These are phyloP conservation scores for Lasioglossum albipes DNA, from an alignment of 1,140 invertebrate species.

Conservation along the genomic window DNA sequence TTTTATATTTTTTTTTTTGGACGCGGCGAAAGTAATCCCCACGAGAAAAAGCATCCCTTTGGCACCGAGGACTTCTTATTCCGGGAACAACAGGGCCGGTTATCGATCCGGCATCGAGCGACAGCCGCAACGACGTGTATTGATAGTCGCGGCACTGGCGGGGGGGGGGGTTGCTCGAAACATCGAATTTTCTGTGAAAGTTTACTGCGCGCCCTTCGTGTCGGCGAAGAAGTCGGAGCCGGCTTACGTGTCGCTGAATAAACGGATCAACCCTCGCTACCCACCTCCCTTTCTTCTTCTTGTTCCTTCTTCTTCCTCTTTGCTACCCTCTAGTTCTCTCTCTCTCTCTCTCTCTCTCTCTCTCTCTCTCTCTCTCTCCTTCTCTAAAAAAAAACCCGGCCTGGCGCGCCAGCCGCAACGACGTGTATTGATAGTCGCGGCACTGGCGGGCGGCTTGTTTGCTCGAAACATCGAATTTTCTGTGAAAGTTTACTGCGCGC, in stretches of 20 bases:
- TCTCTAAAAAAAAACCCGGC: no score
- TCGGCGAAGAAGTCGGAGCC: slow-evolving; percentile 48
- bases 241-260: slow-evolving; percentile 66
- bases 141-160: slow-evolving; percentile 37
- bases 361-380: no score
- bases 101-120: slow-evolving; percentile 62
- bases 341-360: no score
- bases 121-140: slow-evolving; percentile 47
- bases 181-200: slow-evolving; percentile 60
- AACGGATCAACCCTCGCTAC: slow-evolving; percentile 61
- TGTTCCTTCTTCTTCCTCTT: no score
- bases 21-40: slow-evolving; percentile 52
- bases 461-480: slow-evolving; percentile 59
- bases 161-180: slow-evolving; percentile 60
- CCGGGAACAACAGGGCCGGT: slow-evolving; percentile 13
- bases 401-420: slow-evolving; percentile 47
- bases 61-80: slow-evolving; percentile 30
- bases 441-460: slow-evolving; percentile 53
- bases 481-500: slow-evolving; percentile 56
- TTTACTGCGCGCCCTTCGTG: slow-evolving; percentile 52
- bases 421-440: slow-evolving; percentile 54
- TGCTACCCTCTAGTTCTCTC: no score
- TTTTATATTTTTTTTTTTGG: background rate
- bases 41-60: slow-evolving; percentile 45
- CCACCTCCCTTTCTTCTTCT: background rate